Evolutionary conservation across 1,140 invertebrate genomes (phyloP).

Genomic region (Microplitis mediator): DNA sequence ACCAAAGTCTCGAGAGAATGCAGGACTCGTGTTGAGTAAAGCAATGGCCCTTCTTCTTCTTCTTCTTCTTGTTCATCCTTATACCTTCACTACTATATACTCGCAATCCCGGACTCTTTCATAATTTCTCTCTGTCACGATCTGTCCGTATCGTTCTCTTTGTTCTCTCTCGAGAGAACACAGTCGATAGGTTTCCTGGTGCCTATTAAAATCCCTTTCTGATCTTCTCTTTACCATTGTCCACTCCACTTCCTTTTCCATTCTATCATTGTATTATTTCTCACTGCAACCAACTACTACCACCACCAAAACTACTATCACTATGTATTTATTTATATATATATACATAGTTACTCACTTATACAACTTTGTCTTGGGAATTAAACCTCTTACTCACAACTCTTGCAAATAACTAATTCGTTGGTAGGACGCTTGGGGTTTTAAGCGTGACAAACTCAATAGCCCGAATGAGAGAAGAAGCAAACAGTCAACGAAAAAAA

Average conservation of each 20-base stretch:
- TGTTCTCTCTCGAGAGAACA: constrained; percentile 22
- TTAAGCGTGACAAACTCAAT: constrained; percentile 17
- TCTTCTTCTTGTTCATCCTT: not conserved
- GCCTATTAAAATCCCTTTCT: constrained; percentile 29
- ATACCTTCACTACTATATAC: not conserved
- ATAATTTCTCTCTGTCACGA: constrained; percentile 39
- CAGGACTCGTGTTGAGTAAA: constrained; percentile 10
- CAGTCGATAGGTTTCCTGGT: constrained; percentile 33
- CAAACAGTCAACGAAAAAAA: not conserved
- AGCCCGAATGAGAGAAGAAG: constrained; percentile 3
- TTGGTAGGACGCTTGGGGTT: constrained; percentile 10
- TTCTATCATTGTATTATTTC: constrained; percentile 9
- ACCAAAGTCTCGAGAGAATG: constrained; percentile 2
- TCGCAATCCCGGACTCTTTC: constrained; percentile 5
- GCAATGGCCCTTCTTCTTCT: not conserved
- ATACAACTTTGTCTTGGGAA: not conserved
- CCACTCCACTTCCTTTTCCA: not conserved
- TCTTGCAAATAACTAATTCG: constrained; percentile 26
- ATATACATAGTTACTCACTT: not conserved
- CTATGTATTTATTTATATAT: not conserved
- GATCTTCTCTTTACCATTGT: not conserved
- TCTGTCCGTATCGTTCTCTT: constrained; percentile 34
- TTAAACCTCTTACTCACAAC: not conserved
- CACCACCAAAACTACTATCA: not conserved
- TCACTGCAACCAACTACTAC: not conserved